Conservation (phyloP, 2,888 invertebrate species). For the Caenorhabditis sulstoni region DNA sequence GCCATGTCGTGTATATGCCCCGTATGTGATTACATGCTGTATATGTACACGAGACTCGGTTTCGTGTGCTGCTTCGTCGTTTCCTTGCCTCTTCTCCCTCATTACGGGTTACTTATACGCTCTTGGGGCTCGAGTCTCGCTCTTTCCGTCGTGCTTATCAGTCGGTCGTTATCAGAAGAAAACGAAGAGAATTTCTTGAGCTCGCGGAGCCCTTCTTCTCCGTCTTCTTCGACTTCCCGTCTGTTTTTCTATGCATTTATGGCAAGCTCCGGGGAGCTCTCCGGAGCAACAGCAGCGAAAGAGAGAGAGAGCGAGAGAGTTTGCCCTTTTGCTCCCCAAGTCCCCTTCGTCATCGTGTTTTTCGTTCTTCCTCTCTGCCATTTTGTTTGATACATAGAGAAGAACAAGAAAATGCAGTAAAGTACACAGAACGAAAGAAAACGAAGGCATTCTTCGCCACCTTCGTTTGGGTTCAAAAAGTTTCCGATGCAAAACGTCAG, state of each 20-base stretch:
- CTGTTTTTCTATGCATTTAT: conserved; percentile 51
- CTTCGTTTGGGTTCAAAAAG: too few relatives aligned
- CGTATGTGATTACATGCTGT: conserved; percentile 15
- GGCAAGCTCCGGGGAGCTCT: conserved; percentile 4
- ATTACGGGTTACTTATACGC: conserved; percentile 37
- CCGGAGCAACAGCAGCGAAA: background rate
- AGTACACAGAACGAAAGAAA: too few relatives aligned
- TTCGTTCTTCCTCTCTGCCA: background rate
- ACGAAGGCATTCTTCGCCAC: too few relatives aligned
- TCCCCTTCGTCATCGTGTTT: conserved; percentile 34
- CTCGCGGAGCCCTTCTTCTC: background rate
- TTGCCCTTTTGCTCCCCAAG: conserved; percentile 23
- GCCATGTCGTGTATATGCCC: too few relatives aligned
- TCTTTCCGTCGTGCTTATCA: conserved; percentile 14
- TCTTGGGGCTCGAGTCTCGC: background rate
- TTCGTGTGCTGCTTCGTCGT: background rate
- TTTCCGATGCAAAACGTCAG: too few relatives aligned
- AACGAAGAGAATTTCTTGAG: background rate
- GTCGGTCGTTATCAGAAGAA: conserved; percentile 8
- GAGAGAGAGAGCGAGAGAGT: conserved; percentile 13
- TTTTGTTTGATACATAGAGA: background rate
- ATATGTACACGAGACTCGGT: conserved; percentile 1
- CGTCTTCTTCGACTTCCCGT: conserved; percentile 12
- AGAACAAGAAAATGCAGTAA: too few relatives aligned
- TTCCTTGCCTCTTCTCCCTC: background rate